Evolutionary conservation across 2,113 vertebrate species (phyloP).

Genomic region (Triplophysa tibetana): DNA sequence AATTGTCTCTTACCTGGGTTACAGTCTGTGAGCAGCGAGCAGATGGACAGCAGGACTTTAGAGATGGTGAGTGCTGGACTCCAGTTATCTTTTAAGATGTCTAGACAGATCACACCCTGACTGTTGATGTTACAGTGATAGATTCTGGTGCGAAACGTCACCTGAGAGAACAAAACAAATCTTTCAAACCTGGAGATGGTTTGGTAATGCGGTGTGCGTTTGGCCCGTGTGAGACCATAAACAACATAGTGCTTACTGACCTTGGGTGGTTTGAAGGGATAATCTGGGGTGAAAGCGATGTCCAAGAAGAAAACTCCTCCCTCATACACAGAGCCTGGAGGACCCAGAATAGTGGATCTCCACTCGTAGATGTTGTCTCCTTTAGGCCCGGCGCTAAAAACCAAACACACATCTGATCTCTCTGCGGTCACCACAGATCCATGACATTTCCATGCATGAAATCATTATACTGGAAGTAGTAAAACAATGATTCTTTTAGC

Average conservation of each 20-base stretch:
- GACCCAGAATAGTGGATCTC: constrained; percentile 96
- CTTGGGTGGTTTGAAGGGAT: constrained; percentile 98
- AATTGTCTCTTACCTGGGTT: constrained; percentile 85
- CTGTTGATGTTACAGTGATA: constrained; percentile 99
- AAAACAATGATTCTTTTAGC: too few species aligned
- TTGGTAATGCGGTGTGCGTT: too few species aligned
- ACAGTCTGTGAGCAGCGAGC: constrained; percentile 96
- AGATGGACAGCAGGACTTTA: constrained; percentile 96
- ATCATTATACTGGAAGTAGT: too few species aligned
- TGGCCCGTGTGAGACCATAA: too few species aligned
- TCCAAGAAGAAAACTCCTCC: constrained; percentile 97
- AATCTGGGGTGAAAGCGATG: constrained; percentile 97
- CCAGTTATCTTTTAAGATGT: constrained; percentile 97
- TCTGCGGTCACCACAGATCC: too few species aligned
- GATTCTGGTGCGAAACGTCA: constrained; percentile 94
- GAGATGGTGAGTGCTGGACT: constrained; percentile 93
- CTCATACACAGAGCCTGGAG: constrained; percentile 95
- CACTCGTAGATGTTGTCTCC: constrained; percentile 98
- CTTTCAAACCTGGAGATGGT: not conserved
- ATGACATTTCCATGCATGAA: too few species aligned
- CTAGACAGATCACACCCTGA: constrained; percentile 96
- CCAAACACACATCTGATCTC: constrained; percentile 24
- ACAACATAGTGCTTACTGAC: constrained; percentile 67
- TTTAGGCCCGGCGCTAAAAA: constrained; percentile 88
- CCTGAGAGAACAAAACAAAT: constrained; percentile 67